Conservation (phyloP, 2,113 vertebrate genomes). For the Anoplopoma fimbria region DNA sequence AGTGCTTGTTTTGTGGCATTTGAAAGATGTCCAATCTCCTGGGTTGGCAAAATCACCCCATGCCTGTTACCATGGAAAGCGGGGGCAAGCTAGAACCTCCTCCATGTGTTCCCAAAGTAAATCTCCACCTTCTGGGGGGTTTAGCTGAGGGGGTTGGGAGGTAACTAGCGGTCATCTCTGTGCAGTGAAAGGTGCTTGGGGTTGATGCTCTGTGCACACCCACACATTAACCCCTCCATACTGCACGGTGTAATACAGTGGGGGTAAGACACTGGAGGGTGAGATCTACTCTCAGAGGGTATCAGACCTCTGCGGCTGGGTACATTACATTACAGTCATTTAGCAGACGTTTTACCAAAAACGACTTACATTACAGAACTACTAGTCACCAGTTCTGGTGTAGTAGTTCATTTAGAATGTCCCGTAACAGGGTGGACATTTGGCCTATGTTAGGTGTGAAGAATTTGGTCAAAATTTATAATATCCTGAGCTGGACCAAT, state of each 20-base stretch:
- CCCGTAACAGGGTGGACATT: no score
- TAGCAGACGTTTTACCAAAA: no score
- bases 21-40: constrained; percentile 82
- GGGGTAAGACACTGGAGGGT: not conserved
- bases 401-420: no score
- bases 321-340: no score
- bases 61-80: constrained; percentile 81
- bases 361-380: no score
- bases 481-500: no score
- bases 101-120: constrained; percentile 80
- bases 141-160: constrained; percentile 49
- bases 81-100: constrained; percentile 67
- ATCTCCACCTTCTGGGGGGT: constrained; percentile 64
- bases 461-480: no score
- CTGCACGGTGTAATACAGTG: not conserved
- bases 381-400: no score
- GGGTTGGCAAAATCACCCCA: constrained; percentile 81
- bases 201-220: constrained; percentile 25
- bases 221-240: constrained; percentile 49
- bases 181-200: constrained; percentile 16
- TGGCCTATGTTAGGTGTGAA: no score
- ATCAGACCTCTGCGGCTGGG: no score
- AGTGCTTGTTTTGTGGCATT: constrained; percentile 70
- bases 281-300: not conserved
- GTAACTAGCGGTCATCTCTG: constrained; percentile 79